These are phyloP conservation scores for Apus apus DNA, from an alignment of 2,113 vertebrate species.

Conservation along the genomic window DNA sequence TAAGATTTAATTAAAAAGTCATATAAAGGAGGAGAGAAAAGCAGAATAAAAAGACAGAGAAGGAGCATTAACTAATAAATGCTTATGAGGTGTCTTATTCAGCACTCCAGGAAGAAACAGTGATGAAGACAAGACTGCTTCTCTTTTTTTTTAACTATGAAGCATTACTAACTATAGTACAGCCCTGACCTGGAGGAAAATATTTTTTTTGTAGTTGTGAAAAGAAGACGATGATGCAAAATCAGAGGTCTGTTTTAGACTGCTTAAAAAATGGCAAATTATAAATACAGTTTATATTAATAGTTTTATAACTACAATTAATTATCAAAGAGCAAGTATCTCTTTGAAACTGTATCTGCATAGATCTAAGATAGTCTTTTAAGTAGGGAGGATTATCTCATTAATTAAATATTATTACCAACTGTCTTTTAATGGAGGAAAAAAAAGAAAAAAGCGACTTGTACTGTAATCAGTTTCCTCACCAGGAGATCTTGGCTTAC, in stretches of 20 bases:
- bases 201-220: not conserved
- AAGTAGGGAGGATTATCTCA: not conserved
- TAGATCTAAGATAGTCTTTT: not conserved
- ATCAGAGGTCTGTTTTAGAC: not conserved
- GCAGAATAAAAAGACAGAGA: not conserved
- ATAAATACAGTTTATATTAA: not conserved
- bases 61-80: not conserved
- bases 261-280: not conserved
- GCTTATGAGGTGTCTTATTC: not conserved
- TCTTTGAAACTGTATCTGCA: not conserved
- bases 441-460: not conserved
- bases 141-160: not conserved
- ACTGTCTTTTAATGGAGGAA: not conserved
- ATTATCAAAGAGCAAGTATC: not conserved
- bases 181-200: not conserved
- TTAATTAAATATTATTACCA: not conserved
- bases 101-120: not conserved
- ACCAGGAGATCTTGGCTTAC: not conserved
- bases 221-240: not conserved
- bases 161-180: not conserved
- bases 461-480: not conserved
- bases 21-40: not conserved
- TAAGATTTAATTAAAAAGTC: constrained; percentile 10
- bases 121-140: not conserved
- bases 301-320: not conserved